These are phyloP conservation scores for Alviniconcha strummeri DNA, from an alignment of 2,888 invertebrate genomes.

Conservation along the genomic window DNA sequence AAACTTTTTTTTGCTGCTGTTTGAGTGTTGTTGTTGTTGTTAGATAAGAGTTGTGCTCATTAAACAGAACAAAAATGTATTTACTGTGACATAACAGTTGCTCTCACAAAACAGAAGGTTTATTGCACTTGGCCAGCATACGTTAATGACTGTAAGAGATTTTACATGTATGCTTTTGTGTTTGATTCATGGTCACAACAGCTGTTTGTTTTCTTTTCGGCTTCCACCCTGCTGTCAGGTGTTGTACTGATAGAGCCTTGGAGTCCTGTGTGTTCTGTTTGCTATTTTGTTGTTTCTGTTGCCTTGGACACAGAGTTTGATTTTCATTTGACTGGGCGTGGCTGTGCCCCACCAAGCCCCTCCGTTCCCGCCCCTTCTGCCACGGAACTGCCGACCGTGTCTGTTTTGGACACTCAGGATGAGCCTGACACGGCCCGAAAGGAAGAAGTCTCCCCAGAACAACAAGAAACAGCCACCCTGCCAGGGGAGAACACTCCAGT, in stretches of 20 bases:
- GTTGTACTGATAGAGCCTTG: neutral
- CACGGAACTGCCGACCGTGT: neutral
- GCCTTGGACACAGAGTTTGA: conserved; percentile 39
- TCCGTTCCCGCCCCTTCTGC: neutral
- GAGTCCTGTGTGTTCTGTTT: neutral
- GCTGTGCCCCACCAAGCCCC: conserved; percentile 38
- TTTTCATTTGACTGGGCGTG: conserved; percentile 43
- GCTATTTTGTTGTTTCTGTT: conserved; percentile 10
- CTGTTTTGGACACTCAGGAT: neutral
- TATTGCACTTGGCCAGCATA: too few species aligned
- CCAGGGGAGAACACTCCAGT: neutral
- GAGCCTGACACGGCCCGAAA: neutral
- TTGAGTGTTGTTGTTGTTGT: too few species aligned
- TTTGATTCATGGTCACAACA: too few species aligned
- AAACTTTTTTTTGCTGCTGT: too few species aligned
- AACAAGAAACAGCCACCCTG: neutral
- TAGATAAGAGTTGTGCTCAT: too few species aligned
- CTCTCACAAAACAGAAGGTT: too few species aligned
- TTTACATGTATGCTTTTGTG: too few species aligned
- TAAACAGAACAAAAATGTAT: too few species aligned
- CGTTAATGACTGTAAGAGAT: too few species aligned
- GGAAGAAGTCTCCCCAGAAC: neutral
- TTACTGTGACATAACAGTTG: too few species aligned
- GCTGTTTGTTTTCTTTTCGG: too few species aligned
- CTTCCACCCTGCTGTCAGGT: neutral